Conservation (phyloP, 2,797 vertebrate species). For the Thaleichthys pacificus region DNA sequence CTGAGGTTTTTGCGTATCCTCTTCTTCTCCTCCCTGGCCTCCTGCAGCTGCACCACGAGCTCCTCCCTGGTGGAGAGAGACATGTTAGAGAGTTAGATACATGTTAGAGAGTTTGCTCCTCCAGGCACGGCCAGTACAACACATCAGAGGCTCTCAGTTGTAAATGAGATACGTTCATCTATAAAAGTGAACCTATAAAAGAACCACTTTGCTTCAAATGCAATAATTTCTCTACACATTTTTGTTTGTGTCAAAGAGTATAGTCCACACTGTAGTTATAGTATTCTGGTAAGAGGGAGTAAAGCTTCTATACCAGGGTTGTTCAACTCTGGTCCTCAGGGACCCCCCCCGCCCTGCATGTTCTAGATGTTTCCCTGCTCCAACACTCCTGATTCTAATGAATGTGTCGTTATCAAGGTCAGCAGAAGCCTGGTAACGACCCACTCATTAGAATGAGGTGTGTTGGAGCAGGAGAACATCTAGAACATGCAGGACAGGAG, state of each 20-base stretch:
- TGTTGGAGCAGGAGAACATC: constrained; percentile 2
- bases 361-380: no score
- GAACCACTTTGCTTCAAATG: not conserved
- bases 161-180: not conserved
- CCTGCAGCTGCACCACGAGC: constrained; percentile 93
- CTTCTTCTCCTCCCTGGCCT: constrained; percentile 95
- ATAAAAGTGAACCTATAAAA: not conserved
- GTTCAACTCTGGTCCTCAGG: no score
- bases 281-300: no score
- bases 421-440: no score
- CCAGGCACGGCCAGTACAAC: not conserved
- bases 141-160: not conserved
- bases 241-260: no score
- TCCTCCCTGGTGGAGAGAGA: constrained; percentile 78
- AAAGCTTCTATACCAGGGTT: no score
- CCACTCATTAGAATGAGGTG: not conserved
- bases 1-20: constrained; percentile 90
- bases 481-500: not conserved
- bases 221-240: no score
- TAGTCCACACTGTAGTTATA: no score
- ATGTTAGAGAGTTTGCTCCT: not conserved
- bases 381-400: no score
- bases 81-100: not conserved
- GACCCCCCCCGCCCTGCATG: no score
- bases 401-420: no score